Percentiles rank a stretch among this genome's conserved stretches.
Evolutionary conservation across 2,113 vertebrate species (phyloP).

Genomic region (Gallinago undulata): DNA sequence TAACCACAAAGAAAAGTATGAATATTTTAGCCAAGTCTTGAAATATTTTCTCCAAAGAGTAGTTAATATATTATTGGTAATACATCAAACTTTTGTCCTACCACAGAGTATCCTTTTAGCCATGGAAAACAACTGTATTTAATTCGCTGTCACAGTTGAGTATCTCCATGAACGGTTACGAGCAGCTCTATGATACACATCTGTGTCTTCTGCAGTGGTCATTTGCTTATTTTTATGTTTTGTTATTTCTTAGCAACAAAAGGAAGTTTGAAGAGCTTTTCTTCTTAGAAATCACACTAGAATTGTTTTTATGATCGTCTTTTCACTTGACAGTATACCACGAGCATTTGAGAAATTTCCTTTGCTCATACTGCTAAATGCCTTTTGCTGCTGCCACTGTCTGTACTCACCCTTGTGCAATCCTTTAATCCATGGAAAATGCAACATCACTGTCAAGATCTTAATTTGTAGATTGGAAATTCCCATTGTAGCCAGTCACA

Average conservation of each 20-base stretch:
- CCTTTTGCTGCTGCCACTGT: background rate
- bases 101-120: background rate
- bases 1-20: background rate
- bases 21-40: background rate
- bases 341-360: background rate
- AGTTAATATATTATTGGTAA: background rate
- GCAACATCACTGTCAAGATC: background rate
- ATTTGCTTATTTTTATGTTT: conserved; percentile 39
- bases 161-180: background rate
- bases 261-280: background rate
- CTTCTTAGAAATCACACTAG: background rate
- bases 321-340: background rate
- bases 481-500: background rate
- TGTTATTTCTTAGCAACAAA: conserved; percentile 56
- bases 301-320: background rate
- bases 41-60: background rate
- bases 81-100: background rate
- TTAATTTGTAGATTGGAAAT: background rate
- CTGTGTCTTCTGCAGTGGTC: background rate
- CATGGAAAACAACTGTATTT: conserved; percentile 18
- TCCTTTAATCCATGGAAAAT: background rate
- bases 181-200: background rate
- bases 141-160: background rate
- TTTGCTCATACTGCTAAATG: background rate
- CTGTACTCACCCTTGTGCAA: background rate